Evolutionary conservation across 2,113 vertebrate species (phyloP), one percentile per base, ranked within the genome.

Genomic region (Orthonyx spaldingii): DNA sequence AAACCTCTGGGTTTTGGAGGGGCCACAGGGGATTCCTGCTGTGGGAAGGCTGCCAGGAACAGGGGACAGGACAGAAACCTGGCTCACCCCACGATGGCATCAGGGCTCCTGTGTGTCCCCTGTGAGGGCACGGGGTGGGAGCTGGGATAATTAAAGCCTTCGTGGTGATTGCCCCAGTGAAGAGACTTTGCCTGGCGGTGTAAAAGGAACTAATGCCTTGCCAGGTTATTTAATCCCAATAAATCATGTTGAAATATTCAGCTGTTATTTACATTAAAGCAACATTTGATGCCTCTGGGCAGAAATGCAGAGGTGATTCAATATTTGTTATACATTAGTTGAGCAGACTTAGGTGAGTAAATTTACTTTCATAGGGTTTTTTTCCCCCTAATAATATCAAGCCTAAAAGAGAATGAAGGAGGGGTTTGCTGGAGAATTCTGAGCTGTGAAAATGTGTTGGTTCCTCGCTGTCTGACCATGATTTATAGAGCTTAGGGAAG

Each of bases 241-340:
- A 92, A 93, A 96, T 92, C 39, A 95, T 63, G 63, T 65, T 0
- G 15, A 94, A 86, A 78, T 88, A 96, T 86, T 93, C 90, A 63
- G 63, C 90, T 92, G 90, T 50, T 96, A 92, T 90, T 97, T 90
- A 94, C 93, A 91, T 78, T 91, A 85, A 85, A 88, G 64, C 56
- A 83, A 37, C 42, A 74, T 41, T 87, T 91, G 87, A 90, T 80
- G 95, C 84, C 87, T 84, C 71, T 1, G 6, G 82, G 85, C 28
- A 47, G 87, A 86, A 83, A 27, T 2, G 1, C 1, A 28, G 79
- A 84, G 75, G 76, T 90, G 93, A 55, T 86, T 94, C 94, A 96
- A 94, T 96, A 96, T 96, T 92, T 92, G 95, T 87, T 76, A 33
- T 70, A 39, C 93, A 55, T 96, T 93, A 95, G 87, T 87, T 90